These are phyloP conservation scores for Poicephalus meyeri DNA, from an alignment of 2,113 vertebrate genomes.

Conservation along the genomic window DNA sequence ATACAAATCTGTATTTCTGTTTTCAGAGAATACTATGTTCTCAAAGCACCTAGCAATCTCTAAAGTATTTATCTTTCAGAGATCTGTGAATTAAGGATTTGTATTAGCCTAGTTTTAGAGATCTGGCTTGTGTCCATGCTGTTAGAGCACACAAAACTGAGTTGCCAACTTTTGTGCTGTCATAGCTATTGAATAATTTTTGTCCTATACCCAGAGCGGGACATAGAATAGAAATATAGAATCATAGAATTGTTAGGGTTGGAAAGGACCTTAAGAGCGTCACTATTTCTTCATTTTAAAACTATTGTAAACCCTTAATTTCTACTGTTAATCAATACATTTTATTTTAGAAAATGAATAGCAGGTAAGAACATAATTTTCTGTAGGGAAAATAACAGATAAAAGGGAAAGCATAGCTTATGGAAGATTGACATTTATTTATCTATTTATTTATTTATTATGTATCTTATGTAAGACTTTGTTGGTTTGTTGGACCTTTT, in stretches of 20 bases:
- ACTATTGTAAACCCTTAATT: not conserved
- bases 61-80: not conserved
- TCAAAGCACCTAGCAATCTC: not conserved
- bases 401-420: not conserved
- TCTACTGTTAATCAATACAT: not conserved
- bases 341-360: not conserved
- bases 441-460: not conserved
- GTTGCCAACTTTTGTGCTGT: not conserved
- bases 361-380: not conserved
- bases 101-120: not conserved
- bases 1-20: not conserved
- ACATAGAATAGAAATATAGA: not conserved
- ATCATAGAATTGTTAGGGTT: no score
- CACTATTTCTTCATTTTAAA: not conserved
- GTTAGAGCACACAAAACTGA: not conserved
- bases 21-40: not conserved
- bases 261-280: no score
- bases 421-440: not conserved
- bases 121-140: not conserved
- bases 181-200: not conserved
- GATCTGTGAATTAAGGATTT: not conserved
- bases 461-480: not conserved
- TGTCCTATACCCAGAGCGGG: not conserved
- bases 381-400: not conserved
- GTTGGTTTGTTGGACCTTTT: not conserved